These are phyloP conservation scores for Indri indri DNA, from an alignment of 2,113 vertebrate species.

Conservation along the genomic window DNA sequence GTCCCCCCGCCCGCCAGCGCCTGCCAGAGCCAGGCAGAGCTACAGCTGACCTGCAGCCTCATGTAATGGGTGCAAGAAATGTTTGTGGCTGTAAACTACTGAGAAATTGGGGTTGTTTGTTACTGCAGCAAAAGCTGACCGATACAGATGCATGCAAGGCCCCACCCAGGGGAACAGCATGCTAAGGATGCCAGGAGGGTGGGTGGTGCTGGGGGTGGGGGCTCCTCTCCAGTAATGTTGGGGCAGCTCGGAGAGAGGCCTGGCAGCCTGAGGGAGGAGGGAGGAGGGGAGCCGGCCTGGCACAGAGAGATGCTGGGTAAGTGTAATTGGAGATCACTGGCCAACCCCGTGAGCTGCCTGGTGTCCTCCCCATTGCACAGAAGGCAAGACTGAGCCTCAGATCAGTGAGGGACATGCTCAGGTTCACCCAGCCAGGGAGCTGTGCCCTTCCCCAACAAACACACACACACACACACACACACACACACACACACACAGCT, in stretches of 20 bases:
- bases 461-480: background rate
- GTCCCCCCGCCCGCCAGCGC: background rate
- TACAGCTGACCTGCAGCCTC: background rate
- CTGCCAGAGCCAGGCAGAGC: background rate
- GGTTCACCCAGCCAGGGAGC: background rate
- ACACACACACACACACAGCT: background rate
- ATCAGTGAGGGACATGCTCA: background rate
- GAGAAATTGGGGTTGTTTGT: background rate
- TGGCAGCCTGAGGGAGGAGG: background rate
- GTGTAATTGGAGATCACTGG: no score
- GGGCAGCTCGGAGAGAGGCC: background rate
- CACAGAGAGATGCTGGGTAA: background rate
- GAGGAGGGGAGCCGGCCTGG: accelerated
- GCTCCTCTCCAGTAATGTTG: background rate
- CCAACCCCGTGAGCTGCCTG: background rate
- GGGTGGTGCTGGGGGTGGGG: no score
- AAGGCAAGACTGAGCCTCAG: background rate
- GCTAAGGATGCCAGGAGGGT: background rate
- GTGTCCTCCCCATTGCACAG: background rate
- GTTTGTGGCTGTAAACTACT: background rate
- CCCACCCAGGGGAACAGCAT: background rate
- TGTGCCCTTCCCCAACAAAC: background rate
- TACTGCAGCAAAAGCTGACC: background rate
- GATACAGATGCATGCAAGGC: background rate
- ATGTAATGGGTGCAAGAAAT: background rate